Percentiles rank a stretch among this genome's conserved stretches.
These are phyloP conservation scores for Pogonophryne albipinna DNA, from an alignment of 2,797 vertebrate species.

Conservation along the genomic window DNA sequence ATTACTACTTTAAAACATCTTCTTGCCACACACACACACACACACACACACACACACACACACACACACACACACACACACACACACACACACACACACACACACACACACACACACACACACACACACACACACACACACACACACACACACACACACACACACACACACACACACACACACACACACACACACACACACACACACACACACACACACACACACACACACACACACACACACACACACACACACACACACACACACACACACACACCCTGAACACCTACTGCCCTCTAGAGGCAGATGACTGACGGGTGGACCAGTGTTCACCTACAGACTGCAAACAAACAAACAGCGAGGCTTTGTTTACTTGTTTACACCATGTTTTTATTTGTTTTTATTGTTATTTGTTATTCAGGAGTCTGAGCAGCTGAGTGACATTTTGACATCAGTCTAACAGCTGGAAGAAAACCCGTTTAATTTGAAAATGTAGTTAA, in stretches of 20 bases:
- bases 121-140: too few relatives aligned
- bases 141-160: too few relatives aligned
- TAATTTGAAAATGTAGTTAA: neutral
- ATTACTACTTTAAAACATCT: too few relatives aligned
- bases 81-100: too few relatives aligned
- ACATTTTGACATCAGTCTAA: neutral
- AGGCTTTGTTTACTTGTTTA: neutral
- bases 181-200: too few relatives aligned
- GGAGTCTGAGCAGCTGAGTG: neutral
- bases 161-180: too few relatives aligned
- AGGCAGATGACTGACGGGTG: slow-evolving; percentile 32
- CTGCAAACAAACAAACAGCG: neutral
- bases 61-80: too few relatives aligned
- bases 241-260: neutral
- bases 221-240: too few relatives aligned
- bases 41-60: too few relatives aligned
- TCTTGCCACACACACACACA: too few relatives aligned
- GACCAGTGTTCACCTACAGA: neutral
- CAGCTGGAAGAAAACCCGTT: neutral
- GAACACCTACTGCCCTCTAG: slow-evolving; percentile 59
- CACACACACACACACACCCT: slow-evolving; percentile 6
- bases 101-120: too few relatives aligned
- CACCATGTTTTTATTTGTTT: neutral
- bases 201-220: too few relatives aligned
- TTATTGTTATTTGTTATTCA: neutral